These are phyloP conservation scores for Steinernema scapterisci DNA, from an alignment of 2,888 invertebrate species.

Conservation along the genomic window DNA sequence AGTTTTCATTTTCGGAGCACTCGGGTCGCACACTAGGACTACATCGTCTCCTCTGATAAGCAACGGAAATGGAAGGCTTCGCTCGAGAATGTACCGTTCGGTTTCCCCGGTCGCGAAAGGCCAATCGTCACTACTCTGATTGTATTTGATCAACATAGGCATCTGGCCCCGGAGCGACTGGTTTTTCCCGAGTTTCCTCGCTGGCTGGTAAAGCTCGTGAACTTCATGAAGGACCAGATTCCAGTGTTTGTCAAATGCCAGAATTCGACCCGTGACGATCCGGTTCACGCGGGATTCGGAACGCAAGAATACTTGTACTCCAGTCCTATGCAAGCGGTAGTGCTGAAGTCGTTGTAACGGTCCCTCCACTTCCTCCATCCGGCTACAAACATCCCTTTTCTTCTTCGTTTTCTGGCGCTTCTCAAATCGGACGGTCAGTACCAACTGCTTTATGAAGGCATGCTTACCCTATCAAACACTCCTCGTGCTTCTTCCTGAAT, in stretches of 20 bases:
- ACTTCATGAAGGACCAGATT: conserved; percentile 74
- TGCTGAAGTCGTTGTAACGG: background rate
- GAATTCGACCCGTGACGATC: conserved; percentile 69
- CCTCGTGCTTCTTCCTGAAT: background rate
- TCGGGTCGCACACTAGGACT: background rate
- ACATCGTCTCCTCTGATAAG: background rate
- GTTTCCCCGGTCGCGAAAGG: background rate
- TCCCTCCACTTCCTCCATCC: conserved; percentile 7
- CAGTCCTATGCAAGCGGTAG: background rate
- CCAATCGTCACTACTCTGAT: background rate
- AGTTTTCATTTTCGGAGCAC: background rate
- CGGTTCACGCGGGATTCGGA: background rate
- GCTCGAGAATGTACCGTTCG: background rate
- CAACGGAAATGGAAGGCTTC: background rate
- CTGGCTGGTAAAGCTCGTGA: conserved; percentile 47
- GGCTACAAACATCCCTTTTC: background rate
- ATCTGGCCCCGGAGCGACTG: conserved; percentile 2
- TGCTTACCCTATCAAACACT: background rate
- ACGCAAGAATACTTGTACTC: background rate
- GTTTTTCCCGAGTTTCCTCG: conserved; percentile 34
- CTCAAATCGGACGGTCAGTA: background rate
- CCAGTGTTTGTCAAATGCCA: conserved; percentile 91
- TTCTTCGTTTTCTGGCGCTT: background rate
- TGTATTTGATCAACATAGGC: background rate
- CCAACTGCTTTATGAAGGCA: background rate